Evolutionary conservation across 2,888 invertebrate genomes (phyloP).

Genomic region (Periphyllus acericola): DNA sequence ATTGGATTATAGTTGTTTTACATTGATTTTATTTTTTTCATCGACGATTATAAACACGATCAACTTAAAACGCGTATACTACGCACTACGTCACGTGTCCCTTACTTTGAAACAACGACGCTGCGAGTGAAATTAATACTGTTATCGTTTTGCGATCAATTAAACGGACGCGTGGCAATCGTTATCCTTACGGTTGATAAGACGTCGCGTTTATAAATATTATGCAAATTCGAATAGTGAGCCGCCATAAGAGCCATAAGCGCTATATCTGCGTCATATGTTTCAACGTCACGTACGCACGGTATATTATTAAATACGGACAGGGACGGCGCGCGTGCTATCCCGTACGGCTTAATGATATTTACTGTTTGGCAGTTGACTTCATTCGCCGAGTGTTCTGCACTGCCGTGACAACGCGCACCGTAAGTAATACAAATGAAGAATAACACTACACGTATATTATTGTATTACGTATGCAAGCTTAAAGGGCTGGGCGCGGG

Average conservation of each 20-base stretch:
- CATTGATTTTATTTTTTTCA: too few species aligned
- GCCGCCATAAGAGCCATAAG: neutral
- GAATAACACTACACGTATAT: conserved; percentile 9
- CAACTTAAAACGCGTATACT: too few species aligned
- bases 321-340: neutral
- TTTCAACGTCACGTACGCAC: neutral
- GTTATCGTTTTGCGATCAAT: neutral
- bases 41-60: too few species aligned
- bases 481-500: conserved; percentile 4
- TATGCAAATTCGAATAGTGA: neutral
- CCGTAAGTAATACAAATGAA: conserved; percentile 27
- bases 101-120: neutral
- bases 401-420: neutral
- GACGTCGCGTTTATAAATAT: neutral
- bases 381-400: neutral
- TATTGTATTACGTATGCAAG: too few species aligned
- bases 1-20: too few species aligned
- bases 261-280: neutral
- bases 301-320: neutral
- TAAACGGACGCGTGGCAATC: neutral
- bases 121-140: neutral
- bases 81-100: too few species aligned
- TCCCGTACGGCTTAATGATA: conserved; percentile 1
- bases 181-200: too few species aligned
- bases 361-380: neutral